phyloP scores from a whole-genome alignment of 2,888 invertebrate genomes.

The Carterocephalus palaemon region DNA sequence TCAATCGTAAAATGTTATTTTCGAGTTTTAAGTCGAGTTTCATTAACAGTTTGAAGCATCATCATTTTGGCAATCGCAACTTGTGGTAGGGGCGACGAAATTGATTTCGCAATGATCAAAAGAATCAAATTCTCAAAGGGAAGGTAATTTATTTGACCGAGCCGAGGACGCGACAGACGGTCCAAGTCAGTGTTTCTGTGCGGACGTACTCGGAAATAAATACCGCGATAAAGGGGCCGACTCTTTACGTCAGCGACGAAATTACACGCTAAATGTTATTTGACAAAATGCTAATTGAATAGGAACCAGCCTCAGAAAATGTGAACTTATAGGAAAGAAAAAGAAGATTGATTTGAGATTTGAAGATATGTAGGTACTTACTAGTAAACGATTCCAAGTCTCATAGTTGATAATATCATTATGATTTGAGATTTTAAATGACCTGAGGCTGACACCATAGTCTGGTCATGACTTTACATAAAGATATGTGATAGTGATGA shows the following conservation, averaged over 20 bases:
- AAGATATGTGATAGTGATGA: too few relatives aligned
- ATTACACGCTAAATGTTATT: not conserved
- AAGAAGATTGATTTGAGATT: too few relatives aligned
- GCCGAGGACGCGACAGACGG: slow-evolving; percentile 38
- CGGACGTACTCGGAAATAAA: slow-evolving; percentile 20
- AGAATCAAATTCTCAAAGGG: slow-evolving; percentile 64
- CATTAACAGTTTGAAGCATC: slow-evolving; percentile 20
- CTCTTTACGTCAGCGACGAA: slow-evolving; percentile 8
- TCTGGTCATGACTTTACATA: too few relatives aligned
- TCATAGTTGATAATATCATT: too few relatives aligned
- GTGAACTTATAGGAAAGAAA: too few relatives aligned
- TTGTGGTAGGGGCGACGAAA: slow-evolving; percentile 44
- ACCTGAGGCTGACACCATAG: too few relatives aligned
- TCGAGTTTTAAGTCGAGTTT: slow-evolving; percentile 18
- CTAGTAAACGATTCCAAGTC: too few relatives aligned
- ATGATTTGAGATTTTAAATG: too few relatives aligned
- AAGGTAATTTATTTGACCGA: slow-evolving; percentile 63
- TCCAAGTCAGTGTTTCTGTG: slow-evolving; percentile 24
- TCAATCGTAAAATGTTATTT: slow-evolving; percentile 24
- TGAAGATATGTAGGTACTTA: too few relatives aligned
- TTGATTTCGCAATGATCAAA: slow-evolving; percentile 66
- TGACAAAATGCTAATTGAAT: too few relatives aligned
- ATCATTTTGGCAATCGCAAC: slow-evolving; percentile 23
- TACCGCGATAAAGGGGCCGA: slow-evolving; percentile 19
- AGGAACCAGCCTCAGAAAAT: too few relatives aligned